phyloP scores from a whole-genome alignment of 2,888 invertebrate species.

The Harmothoe impar region DNA sequence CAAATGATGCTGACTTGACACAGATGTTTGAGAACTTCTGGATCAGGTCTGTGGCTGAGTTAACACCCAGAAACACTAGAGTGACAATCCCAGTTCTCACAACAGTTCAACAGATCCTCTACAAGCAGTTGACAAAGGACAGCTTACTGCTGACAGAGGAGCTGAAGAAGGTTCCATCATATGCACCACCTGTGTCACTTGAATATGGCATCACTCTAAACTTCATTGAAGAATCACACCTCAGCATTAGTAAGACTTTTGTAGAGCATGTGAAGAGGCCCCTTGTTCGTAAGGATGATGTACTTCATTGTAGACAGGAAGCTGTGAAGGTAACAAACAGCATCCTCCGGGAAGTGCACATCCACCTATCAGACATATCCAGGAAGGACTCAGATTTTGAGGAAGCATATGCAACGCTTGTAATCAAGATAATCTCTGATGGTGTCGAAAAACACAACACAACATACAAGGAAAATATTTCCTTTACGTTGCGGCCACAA shows the following conservation, averaged over 20 bases:
- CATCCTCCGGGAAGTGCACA: neutral
- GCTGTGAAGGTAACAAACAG: neutral
- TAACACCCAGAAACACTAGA: neutral
- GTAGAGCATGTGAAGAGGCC: neutral
- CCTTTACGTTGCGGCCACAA: neutral
- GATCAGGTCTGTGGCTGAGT: neutral
- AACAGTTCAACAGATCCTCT: neutral
- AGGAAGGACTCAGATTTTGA: constrained; percentile 10
- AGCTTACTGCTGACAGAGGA: neutral
- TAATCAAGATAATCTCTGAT: neutral
- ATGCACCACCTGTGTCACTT: neutral
- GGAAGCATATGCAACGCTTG: neutral
- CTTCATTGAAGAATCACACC: neutral
- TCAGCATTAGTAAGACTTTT: neutral
- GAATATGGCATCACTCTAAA: neutral
- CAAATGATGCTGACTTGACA: neutral
- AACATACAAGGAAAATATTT: too few species aligned
- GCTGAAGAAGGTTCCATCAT: neutral
- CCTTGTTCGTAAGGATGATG: neutral
- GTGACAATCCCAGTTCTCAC: neutral
- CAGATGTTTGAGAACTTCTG: neutral
- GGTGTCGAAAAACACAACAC: constrained; percentile 1
- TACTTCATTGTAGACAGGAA: neutral
- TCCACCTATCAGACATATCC: neutral
- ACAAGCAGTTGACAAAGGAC: neutral